Base-by-base conservation (phyloP, 2,888 invertebrate species). In the Dysmachus trigonus region DNA sequence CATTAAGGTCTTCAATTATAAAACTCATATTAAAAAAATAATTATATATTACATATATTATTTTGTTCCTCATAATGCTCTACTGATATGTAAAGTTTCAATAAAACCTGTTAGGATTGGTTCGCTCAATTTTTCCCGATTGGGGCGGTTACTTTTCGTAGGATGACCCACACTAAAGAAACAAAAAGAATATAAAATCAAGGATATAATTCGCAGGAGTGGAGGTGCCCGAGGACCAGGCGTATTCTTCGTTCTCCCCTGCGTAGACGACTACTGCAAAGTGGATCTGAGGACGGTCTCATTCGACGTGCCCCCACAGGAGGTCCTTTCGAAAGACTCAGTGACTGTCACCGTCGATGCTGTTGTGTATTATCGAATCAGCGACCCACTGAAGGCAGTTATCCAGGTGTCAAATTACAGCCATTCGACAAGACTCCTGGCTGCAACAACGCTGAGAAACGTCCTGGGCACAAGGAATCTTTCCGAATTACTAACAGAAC, bases 231-330 rank as follows among this genome's bases (percentile, higher is more conserved):
- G 96, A 88, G 97, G 97, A 0, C 95, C 97, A n/a, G 98, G 98
- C 0, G 95, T 98, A 88, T 98, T 98, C 92, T 98, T 98, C 92
- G 95, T 98, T 8, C 93, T 99, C 87, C 98, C 98, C 0, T 99
- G 98, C 92, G 96, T 98, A 85, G 98, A 98, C 91, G 96, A 95
- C 76, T 98, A 98, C 91, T 95, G 96, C 86, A 98, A 97, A 92
- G 97, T 99, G 71, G 98, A 99, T 92, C 93, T 98, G 86, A 94
- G 98, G 88, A 98, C 98, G 0, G 97, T 98, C 0, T 97, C 98
- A 0, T 99, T 98, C 90, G 98, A 98, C 92, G 98, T 99, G 0
- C 98, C 98, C 73, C 98, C 98, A 0, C 98, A 99, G 93, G 98
- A 98, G 94, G 97, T 98, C 41, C 93, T 98, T 85, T 97, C 98